Evolutionary conservation across 2,797 vertebrate genomes (phyloP).

Genomic region (Octomys mimax): DNA sequence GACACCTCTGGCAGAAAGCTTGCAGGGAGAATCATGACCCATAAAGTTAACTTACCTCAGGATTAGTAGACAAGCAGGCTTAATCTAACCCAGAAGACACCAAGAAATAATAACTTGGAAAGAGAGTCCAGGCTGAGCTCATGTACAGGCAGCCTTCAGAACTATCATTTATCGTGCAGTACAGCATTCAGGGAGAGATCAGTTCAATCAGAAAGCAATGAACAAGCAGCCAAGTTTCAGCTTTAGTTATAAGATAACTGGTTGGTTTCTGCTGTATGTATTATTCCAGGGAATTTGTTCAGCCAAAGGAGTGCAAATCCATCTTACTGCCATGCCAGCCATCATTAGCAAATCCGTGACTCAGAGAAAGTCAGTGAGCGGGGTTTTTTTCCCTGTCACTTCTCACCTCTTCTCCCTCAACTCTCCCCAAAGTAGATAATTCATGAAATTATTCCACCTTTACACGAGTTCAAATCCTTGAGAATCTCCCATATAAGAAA

Average conservation of each 20-base stretch:
- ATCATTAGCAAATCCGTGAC: neutral
- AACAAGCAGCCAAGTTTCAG: constrained; percentile 19
- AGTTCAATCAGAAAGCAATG: constrained; percentile 40
- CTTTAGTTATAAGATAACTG: constrained; percentile 54
- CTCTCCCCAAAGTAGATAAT: neutral
- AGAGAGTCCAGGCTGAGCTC: constrained; percentile 52
- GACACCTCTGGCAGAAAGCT: constrained; percentile 73
- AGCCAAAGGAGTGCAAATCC: neutral
- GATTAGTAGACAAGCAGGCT: constrained; percentile 57
- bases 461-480: neutral
- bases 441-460: neutral
- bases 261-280: neutral
- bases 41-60: constrained; percentile 70
- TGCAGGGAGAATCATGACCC: constrained; percentile 58
- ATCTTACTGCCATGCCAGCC: neutral
- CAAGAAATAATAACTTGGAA: constrained; percentile 64
- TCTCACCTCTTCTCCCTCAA: neutral
- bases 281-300: constrained; percentile 41
- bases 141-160: neutral
- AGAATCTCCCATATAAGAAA: neutral
- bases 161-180: constrained; percentile 7
- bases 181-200: neutral
- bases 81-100: constrained; percentile 76
- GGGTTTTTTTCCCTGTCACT: neutral
- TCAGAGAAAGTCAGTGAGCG: neutral